phyloP scores from a whole-genome alignment of 2,797 vertebrate species.

The Dallia pectoralis region DNA sequence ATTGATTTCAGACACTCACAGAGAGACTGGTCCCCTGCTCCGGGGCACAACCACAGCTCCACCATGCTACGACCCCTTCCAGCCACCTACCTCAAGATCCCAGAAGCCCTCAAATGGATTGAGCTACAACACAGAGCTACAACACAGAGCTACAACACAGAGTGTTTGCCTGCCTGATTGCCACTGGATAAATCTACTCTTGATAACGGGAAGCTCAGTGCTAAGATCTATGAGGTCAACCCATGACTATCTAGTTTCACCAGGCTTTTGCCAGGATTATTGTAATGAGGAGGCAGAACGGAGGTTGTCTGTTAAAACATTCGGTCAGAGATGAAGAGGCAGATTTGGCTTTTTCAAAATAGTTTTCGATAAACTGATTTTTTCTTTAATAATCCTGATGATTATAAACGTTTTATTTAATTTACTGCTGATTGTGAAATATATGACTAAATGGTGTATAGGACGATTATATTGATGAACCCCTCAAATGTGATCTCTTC shows the following conservation, averaged over 20 bases:
- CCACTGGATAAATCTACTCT: too few relatives aligned
- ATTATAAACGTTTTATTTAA: constrained; percentile 35
- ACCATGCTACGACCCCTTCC: too few relatives aligned
- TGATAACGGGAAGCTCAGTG: background rate
- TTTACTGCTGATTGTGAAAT: constrained; percentile 40
- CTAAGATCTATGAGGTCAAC: background rate
- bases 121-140: background rate
- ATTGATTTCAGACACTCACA: constrained; percentile 65
- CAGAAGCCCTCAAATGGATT: too few relatives aligned
- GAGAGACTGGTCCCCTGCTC: constrained; percentile 55
- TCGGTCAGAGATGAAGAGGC: too few relatives aligned
- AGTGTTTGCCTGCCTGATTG: too few relatives aligned
- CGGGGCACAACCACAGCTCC: too few relatives aligned
- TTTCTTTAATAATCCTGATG: constrained; percentile 48
- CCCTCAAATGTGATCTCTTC: background rate
- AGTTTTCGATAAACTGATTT: background rate
- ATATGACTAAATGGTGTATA: constrained; percentile 26
- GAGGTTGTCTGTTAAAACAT: too few relatives aligned
- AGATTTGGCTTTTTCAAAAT: too few relatives aligned
- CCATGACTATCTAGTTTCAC: too few relatives aligned
- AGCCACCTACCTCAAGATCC: too few relatives aligned
- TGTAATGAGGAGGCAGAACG: too few relatives aligned
- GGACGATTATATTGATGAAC: constrained; percentile 37
- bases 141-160: background rate
- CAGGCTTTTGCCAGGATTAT: too few relatives aligned